phyloP scores from a whole-genome alignment of 1,140 invertebrate genomes.

The Halictus rubicundus region DNA sequence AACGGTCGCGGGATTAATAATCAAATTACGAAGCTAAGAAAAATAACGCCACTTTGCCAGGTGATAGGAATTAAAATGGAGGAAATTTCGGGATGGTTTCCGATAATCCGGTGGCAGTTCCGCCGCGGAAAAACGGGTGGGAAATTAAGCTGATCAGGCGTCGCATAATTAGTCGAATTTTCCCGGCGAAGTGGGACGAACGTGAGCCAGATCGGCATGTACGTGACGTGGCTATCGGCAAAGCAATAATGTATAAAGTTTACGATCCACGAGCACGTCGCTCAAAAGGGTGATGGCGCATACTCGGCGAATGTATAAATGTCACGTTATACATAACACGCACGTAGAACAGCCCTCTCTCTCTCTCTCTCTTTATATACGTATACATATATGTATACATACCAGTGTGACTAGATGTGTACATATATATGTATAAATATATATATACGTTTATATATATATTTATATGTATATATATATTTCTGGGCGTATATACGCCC shows the following conservation, averaged over 20 bases:
- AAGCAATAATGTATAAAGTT: conserved; percentile 81
- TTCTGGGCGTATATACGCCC: not conserved
- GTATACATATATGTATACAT: conserved; percentile 20
- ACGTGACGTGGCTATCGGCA: conserved; percentile 75
- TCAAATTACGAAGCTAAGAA: too few species aligned
- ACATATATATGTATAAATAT: not conserved
- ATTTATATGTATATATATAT: conserved; percentile 28
- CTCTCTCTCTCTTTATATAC: conserved; percentile 8
- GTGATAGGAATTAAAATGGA: too few species aligned
- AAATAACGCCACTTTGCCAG: too few species aligned
- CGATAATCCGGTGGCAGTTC: too few species aligned
- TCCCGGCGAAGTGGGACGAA: conserved; percentile 12
- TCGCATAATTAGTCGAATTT: conserved; percentile 33
- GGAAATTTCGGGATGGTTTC: too few species aligned
- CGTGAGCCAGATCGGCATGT: conserved; percentile 52
- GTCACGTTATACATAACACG: conserved; percentile 68
- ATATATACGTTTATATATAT: conserved; percentile 13
- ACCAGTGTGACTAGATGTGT: not conserved
- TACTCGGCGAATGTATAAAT: conserved; percentile 64
- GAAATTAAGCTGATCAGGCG: not conserved
- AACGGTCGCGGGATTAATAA: too few species aligned
- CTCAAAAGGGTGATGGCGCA: conserved; percentile 59
- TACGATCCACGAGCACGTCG: conserved; percentile 73
- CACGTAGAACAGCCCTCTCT: conserved; percentile 38
- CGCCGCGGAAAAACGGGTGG: too few species aligned